A percentile compares a stretch with the other conserved stretches of the same genome.
phyloP scores from a whole-genome alignment of 2,888 invertebrate species.

The Cephus sareptanus region DNA sequence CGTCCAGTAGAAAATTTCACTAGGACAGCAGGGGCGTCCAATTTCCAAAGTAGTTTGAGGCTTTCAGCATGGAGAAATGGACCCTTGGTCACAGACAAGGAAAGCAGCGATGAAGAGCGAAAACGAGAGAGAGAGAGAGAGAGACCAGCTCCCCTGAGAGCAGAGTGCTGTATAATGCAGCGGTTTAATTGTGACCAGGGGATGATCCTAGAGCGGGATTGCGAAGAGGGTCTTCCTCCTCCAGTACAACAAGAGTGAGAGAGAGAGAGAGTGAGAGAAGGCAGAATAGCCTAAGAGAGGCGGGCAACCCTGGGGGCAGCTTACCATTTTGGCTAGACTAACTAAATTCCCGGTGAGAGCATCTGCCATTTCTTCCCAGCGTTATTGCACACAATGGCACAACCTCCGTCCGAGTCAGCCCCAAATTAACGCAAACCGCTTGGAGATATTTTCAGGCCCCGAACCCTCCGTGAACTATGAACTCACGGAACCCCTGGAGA shows the following conservation, averaged over 20 bases:
- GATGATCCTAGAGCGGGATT: conserved; percentile 1
- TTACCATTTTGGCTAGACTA: conserved; percentile 32
- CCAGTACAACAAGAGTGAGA: background rate
- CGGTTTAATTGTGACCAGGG: conserved; percentile 38
- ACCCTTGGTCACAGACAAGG: background rate
- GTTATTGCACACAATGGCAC: conserved; percentile 3
- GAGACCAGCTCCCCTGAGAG: background rate
- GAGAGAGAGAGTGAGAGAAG: conserved; percentile 26
- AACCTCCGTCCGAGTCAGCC: background rate
- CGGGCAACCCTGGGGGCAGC: conserved; percentile 39
- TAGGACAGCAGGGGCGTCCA: background rate
- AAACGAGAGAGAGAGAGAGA: background rate
- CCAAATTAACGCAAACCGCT: conserved; percentile 41
- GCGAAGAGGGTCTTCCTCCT: background rate
- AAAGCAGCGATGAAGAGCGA: background rate
- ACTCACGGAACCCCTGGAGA: background rate
- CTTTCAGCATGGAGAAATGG: background rate
- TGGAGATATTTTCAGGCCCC: conserved; percentile 31
- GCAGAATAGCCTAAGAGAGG: conserved; percentile 39
- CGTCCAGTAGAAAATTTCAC: background rate
- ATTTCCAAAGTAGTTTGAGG: background rate
- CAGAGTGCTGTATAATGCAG: conserved; percentile 38
- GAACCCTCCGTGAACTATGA: conserved; percentile 23
- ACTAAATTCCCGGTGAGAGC: conserved; percentile 17
- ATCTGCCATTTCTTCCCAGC: conserved; percentile 10